A percentile compares a stretch with the other conserved stretches of the same genome.
phyloP scores from a whole-genome alignment of 2,888 invertebrate species.

The Julus scanicus region DNA sequence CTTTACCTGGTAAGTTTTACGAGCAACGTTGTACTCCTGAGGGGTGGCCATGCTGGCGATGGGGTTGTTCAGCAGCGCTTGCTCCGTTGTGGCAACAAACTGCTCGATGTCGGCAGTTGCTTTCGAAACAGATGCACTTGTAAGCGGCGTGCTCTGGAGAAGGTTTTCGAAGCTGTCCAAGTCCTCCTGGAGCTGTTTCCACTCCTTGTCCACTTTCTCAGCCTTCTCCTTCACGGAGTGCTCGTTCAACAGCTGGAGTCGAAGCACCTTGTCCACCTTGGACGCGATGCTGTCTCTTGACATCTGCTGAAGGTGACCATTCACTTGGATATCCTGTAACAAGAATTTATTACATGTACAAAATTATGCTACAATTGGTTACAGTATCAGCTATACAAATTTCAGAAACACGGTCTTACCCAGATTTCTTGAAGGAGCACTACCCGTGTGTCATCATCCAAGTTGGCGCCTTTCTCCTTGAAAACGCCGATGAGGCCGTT shows the following conservation, averaged over 20 bases:
- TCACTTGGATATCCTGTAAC: slow-evolving; percentile 46
- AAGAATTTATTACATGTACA: background rate
- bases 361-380: slow-evolving; percentile 40
- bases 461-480: slow-evolving; percentile 38
- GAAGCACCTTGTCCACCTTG: slow-evolving; percentile 40
- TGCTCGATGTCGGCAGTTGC: slow-evolving; percentile 40
- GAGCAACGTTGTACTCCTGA: slow-evolving; percentile 12
- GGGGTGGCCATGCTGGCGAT: background rate
- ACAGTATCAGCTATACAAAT: background rate
- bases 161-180: slow-evolving; percentile 31
- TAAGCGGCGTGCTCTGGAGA: slow-evolving; percentile 12
- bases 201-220: slow-evolving; percentile 46
- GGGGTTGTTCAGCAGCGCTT: background rate
- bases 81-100: slow-evolving; percentile 18
- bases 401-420: slow-evolving; percentile 3
- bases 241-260: slow-evolving; percentile 51
- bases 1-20: slow-evolving; percentile 51
- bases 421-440: slow-evolving; percentile 52
- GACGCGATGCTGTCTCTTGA: background rate
- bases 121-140: slow-evolving; percentile 5
- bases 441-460: slow-evolving; percentile 50
- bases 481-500: slow-evolving; percentile 15
- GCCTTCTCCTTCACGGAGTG: slow-evolving; percentile 41
- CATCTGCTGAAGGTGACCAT: background rate
- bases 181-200: slow-evolving; percentile 46